phyloP scores from a whole-genome alignment of 2,113 vertebrate genomes.

The Anas platyrhynchos region DNA sequence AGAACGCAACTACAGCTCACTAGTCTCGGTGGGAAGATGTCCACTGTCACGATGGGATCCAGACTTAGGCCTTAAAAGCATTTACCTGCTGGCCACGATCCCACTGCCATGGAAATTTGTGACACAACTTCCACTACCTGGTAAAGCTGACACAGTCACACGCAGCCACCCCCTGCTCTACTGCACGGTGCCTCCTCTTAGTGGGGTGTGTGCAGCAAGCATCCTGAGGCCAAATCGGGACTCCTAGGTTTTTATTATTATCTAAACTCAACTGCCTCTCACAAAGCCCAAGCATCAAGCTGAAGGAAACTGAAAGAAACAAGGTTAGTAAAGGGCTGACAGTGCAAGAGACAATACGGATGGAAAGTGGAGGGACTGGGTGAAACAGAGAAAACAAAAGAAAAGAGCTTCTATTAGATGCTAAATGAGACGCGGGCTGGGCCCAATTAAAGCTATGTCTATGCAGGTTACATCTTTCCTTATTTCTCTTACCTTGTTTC shows the following conservation, averaged over 20 bases:
- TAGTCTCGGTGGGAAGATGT: not conserved
- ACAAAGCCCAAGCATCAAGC: conserved; percentile 59
- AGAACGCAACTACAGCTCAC: not conserved
- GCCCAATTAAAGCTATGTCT: conserved; percentile 28
- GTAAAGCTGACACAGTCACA: not conserved
- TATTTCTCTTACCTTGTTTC: conserved; percentile 94
- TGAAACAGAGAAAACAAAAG: conserved; percentile 56
- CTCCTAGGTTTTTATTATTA: not conserved
- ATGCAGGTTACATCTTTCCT: conserved; percentile 47
- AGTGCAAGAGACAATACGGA: conserved; percentile 64
- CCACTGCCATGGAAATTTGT: not conserved
- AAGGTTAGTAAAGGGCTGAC: conserved; percentile 58
- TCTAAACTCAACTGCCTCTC: conserved; percentile 58
- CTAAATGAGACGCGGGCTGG: conserved; percentile 31
- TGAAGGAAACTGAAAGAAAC: conserved; percentile 68
- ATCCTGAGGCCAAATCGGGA: not conserved
- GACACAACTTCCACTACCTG: not conserved
- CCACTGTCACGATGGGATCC: not conserved
- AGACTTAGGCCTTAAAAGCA: not conserved
- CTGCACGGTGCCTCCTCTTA: not conserved
- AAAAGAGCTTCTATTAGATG: conserved; percentile 37
- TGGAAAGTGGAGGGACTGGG: conserved; percentile 53
- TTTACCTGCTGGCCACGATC: not conserved
- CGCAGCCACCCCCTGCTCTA: not conserved
- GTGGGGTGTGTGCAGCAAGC: not conserved